Conservation (phyloP, 2,797 vertebrate genomes). For the Arvicola amphibius region DNA sequence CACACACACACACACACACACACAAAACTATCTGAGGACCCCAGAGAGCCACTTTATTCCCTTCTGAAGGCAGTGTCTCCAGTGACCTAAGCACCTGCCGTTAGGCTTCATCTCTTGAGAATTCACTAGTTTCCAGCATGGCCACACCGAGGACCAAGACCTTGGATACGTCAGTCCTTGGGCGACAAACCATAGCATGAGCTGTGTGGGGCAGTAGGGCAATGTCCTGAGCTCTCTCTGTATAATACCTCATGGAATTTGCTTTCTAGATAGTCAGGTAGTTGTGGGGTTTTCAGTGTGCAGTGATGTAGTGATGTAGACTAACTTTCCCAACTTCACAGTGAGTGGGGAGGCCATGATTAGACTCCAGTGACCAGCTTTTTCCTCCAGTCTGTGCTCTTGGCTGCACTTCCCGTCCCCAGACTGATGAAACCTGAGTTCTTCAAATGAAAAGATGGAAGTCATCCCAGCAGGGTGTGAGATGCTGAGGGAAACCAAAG, state of each 20-base stretch:
- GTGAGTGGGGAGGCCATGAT: background rate
- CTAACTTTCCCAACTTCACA: background rate
- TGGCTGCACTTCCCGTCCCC: background rate
- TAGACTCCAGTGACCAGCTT: background rate
- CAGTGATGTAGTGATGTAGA: background rate
- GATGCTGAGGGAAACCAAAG: background rate
- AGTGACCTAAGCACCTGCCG: background rate
- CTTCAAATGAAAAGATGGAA: background rate
- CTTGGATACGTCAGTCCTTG: background rate
- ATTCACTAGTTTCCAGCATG: background rate
- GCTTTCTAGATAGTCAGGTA: background rate
- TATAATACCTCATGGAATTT: background rate
- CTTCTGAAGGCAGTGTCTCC: too few species aligned
- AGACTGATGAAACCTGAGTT: background rate
- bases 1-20: too few species aligned
- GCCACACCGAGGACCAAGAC: background rate
- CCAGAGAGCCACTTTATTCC: background rate
- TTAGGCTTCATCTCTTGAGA: background rate
- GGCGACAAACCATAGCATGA: background rate
- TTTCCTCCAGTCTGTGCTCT: background rate
- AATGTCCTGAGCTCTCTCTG: background rate
- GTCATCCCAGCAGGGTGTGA: too few species aligned
- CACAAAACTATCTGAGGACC: background rate
- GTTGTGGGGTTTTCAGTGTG: background rate
- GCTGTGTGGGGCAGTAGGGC: background rate